These are phyloP conservation scores for Tyto alba DNA, from an alignment of 2,113 vertebrate species.

Conservation along the genomic window DNA sequence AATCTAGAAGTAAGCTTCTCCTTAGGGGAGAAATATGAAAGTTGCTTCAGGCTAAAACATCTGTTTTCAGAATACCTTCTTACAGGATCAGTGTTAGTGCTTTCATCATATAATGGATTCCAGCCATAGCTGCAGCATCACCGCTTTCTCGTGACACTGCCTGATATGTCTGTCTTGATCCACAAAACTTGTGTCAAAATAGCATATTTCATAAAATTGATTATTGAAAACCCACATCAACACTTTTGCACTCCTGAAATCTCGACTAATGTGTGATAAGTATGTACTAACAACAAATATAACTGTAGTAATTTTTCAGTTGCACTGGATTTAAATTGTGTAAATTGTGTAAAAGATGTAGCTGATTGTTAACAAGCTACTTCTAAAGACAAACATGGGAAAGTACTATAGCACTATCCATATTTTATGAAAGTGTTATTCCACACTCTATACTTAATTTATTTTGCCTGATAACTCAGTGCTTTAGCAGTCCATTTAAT, in stretches of 20 bases:
- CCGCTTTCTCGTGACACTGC: not conserved
- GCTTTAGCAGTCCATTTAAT: not conserved
- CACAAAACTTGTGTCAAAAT: not conserved
- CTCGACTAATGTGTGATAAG: not conserved
- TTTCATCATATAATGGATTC: not conserved
- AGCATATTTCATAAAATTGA: not conserved
- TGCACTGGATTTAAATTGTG: not conserved
- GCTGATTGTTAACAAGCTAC: not conserved
- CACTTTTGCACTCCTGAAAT: not conserved
- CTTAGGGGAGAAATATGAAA: not conserved
- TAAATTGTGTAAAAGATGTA: not conserved
- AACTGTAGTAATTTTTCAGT: not conserved
- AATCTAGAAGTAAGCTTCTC: not conserved
- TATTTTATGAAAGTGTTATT: not conserved
- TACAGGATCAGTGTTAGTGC: not conserved
- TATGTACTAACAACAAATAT: not conserved
- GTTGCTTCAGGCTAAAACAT: not conserved
- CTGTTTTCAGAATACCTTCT: not conserved
- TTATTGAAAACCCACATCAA: not conserved
- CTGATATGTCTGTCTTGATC: not conserved
- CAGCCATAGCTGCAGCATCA: not conserved
- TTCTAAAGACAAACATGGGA: not conserved
- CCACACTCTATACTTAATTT: not conserved
- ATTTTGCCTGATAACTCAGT: not conserved
- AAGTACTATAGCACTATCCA: not conserved